Conservation (phyloP, 2,888 invertebrate genomes). For the Leucoptera coffeella region DNA sequence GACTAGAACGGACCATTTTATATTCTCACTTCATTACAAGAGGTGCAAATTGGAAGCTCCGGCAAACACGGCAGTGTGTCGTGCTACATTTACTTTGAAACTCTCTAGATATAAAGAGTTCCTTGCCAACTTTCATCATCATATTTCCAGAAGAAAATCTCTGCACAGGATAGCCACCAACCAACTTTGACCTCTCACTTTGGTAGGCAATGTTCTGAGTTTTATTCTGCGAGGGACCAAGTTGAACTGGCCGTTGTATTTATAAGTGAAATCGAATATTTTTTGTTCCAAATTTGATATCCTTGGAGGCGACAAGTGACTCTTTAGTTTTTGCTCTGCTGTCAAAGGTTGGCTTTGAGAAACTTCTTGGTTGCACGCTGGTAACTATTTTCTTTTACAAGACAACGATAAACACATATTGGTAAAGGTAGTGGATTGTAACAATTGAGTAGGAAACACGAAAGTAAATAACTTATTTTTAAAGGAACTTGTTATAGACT, state of each 20-base stretch:
- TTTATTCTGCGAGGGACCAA: not conserved
- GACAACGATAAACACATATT: too few relatives aligned
- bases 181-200: conserved; percentile 4
- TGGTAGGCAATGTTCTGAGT: not conserved
- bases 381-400: too few relatives aligned
- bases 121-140: conserved; percentile 17
- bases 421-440: too few relatives aligned
- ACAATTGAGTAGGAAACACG: too few relatives aligned
- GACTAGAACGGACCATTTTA: too few relatives aligned
- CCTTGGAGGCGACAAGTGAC: conserved; percentile 1
- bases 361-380: too few relatives aligned
- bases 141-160: conserved; percentile 16
- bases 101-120: conserved; percentile 11
- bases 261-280: conserved; percentile 4
- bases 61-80: not conserved
- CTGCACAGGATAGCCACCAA: conserved; percentile 11
- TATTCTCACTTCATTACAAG: not conserved
- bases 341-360: too few relatives aligned
- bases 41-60: not conserved
- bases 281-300: conserved; percentile 2
- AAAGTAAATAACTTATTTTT: too few relatives aligned
- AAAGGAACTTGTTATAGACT: too few relatives aligned
- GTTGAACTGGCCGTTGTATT: not conserved
- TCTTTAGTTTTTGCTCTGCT: conserved; percentile 1
- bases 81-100: conserved; percentile 1